phyloP scores from a whole-genome alignment of 2,888 invertebrate species.

The Latrodectus elegans region DNA sequence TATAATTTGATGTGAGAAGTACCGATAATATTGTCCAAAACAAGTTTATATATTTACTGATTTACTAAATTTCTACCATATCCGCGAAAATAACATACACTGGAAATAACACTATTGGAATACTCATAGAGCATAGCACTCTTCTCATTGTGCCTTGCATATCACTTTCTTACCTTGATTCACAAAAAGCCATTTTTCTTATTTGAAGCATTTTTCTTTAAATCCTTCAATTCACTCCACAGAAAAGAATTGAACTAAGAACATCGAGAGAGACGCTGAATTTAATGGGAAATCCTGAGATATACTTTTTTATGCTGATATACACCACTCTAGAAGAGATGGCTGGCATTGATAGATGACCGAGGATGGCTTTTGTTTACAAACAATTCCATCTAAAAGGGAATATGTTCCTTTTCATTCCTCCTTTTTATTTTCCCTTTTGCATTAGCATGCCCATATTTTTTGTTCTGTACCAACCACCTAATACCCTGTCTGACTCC shows the following conservation, averaged over 20 bases:
- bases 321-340: not conserved
- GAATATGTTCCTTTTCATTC: slow-evolving; percentile 21
- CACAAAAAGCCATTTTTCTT: not conserved
- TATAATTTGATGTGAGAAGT: too few relatives aligned
- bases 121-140: too few relatives aligned
- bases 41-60: too few relatives aligned
- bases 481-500: not conserved
- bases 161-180: not conserved
- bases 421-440: not conserved
- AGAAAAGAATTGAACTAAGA: not conserved
- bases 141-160: not conserved
- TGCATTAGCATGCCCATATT: not conserved
- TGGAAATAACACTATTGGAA: too few relatives aligned
- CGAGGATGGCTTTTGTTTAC: slow-evolving; percentile 17
- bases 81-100: too few relatives aligned
- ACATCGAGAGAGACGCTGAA: not conserved
- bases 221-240: not conserved
- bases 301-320: not conserved
- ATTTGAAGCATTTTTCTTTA: not conserved
- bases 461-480: not conserved
- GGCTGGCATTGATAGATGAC: slow-evolving; percentile 22
- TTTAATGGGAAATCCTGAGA: not conserved
- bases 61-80: too few relatives aligned
- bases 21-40: too few relatives aligned
- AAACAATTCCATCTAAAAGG: slow-evolving; percentile 24